Evolutionary conservation across 1,140 invertebrate species (phyloP).

Genomic region (Brachionus plicatilis): DNA sequence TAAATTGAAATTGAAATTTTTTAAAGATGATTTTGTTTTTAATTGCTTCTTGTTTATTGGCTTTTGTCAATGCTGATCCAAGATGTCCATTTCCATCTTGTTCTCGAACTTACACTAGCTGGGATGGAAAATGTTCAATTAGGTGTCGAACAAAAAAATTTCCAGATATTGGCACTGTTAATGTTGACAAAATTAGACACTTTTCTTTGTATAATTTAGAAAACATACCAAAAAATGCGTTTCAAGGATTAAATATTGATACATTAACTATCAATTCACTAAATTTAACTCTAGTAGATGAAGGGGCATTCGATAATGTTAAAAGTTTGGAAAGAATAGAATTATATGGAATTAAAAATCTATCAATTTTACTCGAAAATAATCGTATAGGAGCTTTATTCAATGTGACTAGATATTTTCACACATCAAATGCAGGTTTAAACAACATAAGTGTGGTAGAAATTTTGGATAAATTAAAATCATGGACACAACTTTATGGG

Average conservation of each 20-base stretch:
- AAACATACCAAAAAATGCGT: not conserved
- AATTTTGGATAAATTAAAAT: not conserved
- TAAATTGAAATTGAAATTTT: not conserved
- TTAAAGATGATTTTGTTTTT: not conserved
- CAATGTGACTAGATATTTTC: not conserved
- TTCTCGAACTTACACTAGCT: not conserved
- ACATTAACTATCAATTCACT: not conserved
- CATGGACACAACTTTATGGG: not conserved
- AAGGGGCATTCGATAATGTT: not conserved
- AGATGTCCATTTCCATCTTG: not conserved
- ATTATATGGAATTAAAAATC: not conserved
- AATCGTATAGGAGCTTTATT: not conserved
- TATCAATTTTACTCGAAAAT: not conserved
- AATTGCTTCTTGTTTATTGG: not conserved
- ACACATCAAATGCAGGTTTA: not conserved
- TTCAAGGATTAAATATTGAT: not conserved
- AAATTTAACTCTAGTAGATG: not conserved
- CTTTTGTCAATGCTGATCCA: not conserved
- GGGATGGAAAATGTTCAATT: not conserved
- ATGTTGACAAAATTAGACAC: not conserved
- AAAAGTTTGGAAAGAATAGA: not conserved
- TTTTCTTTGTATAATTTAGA: not conserved
- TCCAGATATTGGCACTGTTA: not conserved
- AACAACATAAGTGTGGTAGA: not conserved
- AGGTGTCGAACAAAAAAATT: not conserved